A percentile compares a stretch with the other conserved stretches of the same genome.
Conservation (phyloP, 1,140 invertebrate genomes). For the Lepidurus apus region DNA sequence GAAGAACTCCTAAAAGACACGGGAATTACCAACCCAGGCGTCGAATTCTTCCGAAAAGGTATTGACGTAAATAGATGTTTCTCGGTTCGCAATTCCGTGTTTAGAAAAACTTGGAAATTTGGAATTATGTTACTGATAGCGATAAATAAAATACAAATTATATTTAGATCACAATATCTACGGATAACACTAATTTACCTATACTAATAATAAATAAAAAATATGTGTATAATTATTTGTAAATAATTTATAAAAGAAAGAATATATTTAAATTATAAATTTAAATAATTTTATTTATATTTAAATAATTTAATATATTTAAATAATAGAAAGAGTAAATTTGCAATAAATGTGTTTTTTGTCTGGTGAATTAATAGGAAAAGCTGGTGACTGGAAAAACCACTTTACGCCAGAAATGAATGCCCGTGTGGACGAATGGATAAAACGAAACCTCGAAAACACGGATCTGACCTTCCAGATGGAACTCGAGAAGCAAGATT, state of each 20-base stretch:
- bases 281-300: too few relatives aligned
- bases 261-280: neutral
- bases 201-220: too few relatives aligned
- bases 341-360: neutral
- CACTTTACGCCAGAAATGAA: constrained; percentile 61
- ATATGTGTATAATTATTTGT: too few relatives aligned
- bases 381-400: constrained; percentile 78
- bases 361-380: constrained; percentile 46
- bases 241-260: too few relatives aligned
- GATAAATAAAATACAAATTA: too few relatives aligned
- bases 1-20: constrained; percentile 45
- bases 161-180: too few relatives aligned
- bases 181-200: too few relatives aligned
- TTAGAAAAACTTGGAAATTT: too few relatives aligned
- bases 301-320: too few relatives aligned
- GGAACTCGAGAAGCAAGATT: constrained; percentile 23
- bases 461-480: constrained; percentile 51
- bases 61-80: neutral
- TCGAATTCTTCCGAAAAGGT: constrained; percentile 48
- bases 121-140: too few relatives aligned
- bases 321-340: too few relatives aligned
- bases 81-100: neutral
- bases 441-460: constrained; percentile 54
- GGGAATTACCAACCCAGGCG: constrained; percentile 41
- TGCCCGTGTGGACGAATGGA: constrained; percentile 67